Conservation (phyloP, 1,140 invertebrate species). For the Pachypeltis micranthus region DNA sequence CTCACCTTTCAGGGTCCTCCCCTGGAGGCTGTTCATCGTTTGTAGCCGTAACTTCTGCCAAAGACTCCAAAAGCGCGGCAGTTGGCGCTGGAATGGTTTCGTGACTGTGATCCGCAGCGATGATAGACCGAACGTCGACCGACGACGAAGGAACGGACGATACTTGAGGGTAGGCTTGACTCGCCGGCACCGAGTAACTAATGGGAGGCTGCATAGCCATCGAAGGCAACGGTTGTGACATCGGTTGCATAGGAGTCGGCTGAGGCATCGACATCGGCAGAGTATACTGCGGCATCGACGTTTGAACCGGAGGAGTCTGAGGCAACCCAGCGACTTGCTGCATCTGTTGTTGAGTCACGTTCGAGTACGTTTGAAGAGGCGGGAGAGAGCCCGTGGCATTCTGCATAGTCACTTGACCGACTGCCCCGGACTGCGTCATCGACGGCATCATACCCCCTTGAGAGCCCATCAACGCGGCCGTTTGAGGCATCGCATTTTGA, state of each 20-base stretch:
- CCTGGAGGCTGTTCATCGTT: constrained; percentile 38
- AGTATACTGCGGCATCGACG: constrained; percentile 2
- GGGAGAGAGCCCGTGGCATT: constrained; percentile 2
- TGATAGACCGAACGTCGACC: constrained; percentile 10
- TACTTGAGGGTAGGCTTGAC: constrained; percentile 14
- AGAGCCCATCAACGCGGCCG: constrained; percentile 7
- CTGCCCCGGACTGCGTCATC: constrained; percentile 1
- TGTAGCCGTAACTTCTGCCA: constrained; percentile 37
- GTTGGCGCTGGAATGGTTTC: constrained; percentile 28
- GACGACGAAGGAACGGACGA: constrained; percentile 22
- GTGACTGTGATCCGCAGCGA: neutral
- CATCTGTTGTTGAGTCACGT: constrained; percentile 4
- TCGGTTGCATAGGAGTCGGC: constrained; percentile 13
- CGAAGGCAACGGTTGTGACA: constrained; percentile 33
- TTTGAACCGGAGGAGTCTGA: constrained; percentile 18
- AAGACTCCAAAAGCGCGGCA: constrained; percentile 36
- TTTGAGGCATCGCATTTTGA: neutral
- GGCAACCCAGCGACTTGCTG: constrained; percentile 16
- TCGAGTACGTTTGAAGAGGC: constrained; percentile 15
- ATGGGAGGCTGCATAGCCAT: constrained; percentile 38
- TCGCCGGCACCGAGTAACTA: constrained; percentile 16
- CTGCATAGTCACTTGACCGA: constrained; percentile 16
- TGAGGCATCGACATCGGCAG: constrained; percentile 12
- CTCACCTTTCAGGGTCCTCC: constrained; percentile 54
- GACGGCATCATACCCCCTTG: constrained; percentile 16